These are phyloP conservation scores for Zaprionus lineosus DNA, from an alignment of 2,888 invertebrate species.

Conservation along the genomic window DNA sequence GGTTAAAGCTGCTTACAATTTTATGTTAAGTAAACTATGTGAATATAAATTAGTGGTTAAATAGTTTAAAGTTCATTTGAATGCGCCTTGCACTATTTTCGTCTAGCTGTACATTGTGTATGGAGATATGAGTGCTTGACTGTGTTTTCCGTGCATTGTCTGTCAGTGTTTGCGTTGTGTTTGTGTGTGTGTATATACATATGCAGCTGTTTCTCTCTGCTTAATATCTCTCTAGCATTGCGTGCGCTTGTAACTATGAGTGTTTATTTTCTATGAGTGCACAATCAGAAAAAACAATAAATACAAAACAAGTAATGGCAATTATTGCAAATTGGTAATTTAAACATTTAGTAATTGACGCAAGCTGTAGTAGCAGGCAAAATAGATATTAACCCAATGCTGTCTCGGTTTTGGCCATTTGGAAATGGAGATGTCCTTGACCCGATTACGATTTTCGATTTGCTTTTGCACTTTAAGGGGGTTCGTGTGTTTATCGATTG, in stretches of 20 bases:
- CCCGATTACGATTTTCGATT: conserved; percentile 39
- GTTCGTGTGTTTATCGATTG: conserved; percentile 36
- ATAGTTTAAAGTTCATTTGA: conserved; percentile 26
- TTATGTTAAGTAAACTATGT: conserved; percentile 2
- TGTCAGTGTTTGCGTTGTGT: conserved; percentile 8
- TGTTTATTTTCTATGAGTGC: conserved; percentile 27
- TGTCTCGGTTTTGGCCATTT: conserved; percentile 16
- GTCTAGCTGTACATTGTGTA: conserved; percentile 54
- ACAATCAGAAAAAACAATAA: conserved; percentile 69
- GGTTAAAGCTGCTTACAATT: conserved; percentile 3
- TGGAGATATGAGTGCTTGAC: conserved; percentile 29
- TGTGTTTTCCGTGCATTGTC: too few relatives aligned
- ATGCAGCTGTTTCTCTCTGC: conserved; percentile 41
- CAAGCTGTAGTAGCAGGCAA: conserved; percentile 3
- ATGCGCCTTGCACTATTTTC: conserved; percentile 47
- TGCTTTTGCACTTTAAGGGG: conserved; percentile 10
- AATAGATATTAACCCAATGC: conserved; percentile 3
- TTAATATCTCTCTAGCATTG: conserved; percentile 22
- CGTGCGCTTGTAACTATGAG: conserved; percentile 15
- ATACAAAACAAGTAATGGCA: conserved; percentile 40
- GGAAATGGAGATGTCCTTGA: conserved; percentile 44
- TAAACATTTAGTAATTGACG: conserved; percentile 54
- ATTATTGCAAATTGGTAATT: conserved; percentile 56
- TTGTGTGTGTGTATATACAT: conserved; percentile 10
- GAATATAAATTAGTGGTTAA: conserved; percentile 20